These are phyloP conservation scores for Palaemon carinicauda DNA, from an alignment of 1,140 invertebrate species.

Conservation along the genomic window DNA sequence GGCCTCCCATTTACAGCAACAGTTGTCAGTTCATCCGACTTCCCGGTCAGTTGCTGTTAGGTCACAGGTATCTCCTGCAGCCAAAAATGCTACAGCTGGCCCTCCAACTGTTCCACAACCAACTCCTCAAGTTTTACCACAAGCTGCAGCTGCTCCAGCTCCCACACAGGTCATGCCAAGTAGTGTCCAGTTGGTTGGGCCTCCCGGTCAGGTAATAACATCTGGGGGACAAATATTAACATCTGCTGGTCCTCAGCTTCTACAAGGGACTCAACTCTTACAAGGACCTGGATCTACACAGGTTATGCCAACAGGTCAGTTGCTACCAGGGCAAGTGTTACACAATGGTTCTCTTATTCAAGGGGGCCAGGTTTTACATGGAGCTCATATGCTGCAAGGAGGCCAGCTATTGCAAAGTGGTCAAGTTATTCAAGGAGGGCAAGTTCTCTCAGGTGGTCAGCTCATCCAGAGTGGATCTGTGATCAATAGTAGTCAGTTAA, in stretches of 20 bases:
- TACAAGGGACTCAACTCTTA: conserved; percentile 36
- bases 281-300: conserved; percentile 40
- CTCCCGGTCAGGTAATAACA: conserved; percentile 42
- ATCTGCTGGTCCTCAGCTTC: conserved; percentile 28
- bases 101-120: conserved; percentile 28
- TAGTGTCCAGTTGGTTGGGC: conserved; percentile 43
- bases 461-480: conserved; percentile 37
- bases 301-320: conserved; percentile 33
- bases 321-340: conserved; percentile 33
- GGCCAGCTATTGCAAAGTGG: conserved; percentile 30
- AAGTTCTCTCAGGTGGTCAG: conserved; percentile 39
- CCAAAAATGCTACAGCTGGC: conserved; percentile 20
- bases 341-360: conserved; percentile 33
- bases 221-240: conserved; percentile 50
- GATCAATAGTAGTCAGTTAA: conserved; percentile 48
- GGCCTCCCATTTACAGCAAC: conserved; percentile 30
- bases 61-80: conserved; percentile 20
- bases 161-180: conserved; percentile 34
- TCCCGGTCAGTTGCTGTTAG: conserved; percentile 33
- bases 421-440: conserved; percentile 29
- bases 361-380: not conserved
- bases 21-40: conserved; percentile 32
- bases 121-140: conserved; percentile 38
- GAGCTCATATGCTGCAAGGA: not conserved
- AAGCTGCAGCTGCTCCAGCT: conserved; percentile 25